A percentile compares a stretch with the other conserved stretches of the same genome.
phyloP scores from a whole-genome alignment of 2,113 vertebrate genomes.

The Tachysurus vachellii region DNA sequence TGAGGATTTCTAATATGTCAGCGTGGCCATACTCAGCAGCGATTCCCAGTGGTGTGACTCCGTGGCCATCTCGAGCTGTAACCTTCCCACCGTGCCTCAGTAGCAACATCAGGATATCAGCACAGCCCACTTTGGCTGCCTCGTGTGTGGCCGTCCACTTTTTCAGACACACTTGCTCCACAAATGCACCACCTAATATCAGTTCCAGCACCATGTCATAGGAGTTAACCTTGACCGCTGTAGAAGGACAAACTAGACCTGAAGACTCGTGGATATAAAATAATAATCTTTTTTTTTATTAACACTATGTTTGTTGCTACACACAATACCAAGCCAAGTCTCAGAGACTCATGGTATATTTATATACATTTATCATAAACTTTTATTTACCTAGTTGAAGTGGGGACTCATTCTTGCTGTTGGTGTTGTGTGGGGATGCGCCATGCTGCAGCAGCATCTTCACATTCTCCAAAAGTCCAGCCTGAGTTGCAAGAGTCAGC shows the following conservation, averaged over 20 bases:
- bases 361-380: background rate
- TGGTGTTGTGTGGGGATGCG: conserved; percentile 75
- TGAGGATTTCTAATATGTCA: conserved; percentile 82
- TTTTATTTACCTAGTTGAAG: conserved; percentile 72
- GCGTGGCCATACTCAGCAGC: conserved; percentile 78
- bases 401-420: conserved; percentile 75
- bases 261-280: background rate
- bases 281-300: background rate
- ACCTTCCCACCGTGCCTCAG: conserved; percentile 73
- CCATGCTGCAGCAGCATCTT: conserved; percentile 71
- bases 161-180: conserved; percentile 79
- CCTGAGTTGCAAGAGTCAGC: conserved; percentile 75
- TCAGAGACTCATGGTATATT: background rate
- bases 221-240: conserved; percentile 76
- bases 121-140: conserved; percentile 77
- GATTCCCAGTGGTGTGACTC: conserved; percentile 80
- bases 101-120: conserved; percentile 73
- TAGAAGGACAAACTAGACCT: conserved; percentile 20
- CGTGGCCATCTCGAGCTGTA: conserved; percentile 74
- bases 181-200: conserved; percentile 72
- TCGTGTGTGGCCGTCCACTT: conserved; percentile 84
- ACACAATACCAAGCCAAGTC: background rate
- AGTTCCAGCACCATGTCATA: conserved; percentile 73
- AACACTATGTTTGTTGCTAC: background rate
- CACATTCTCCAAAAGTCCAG: conserved; percentile 70